Conservation (phyloP, 2,797 vertebrate genomes). For the Cephalopachus bancanus region DNA sequence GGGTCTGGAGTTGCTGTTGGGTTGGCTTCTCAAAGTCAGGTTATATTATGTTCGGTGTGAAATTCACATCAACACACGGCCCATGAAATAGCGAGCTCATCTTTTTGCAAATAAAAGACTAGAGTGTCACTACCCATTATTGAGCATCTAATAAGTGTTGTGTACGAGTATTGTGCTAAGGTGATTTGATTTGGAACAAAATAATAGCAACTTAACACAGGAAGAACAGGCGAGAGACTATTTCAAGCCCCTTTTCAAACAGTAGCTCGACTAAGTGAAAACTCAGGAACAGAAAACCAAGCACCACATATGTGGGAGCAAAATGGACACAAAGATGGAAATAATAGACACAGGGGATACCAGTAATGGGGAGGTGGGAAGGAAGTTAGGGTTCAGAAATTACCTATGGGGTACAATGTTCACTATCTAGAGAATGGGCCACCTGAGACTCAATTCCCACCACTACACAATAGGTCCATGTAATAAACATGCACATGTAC, state of each 20-base stretch:
- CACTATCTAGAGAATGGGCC: too few species aligned
- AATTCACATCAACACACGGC: not conserved
- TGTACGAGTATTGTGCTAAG: not conserved
- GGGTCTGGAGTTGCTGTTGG: too few species aligned
- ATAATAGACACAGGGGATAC: too few species aligned
- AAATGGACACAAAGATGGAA: too few species aligned
- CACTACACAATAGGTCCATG: too few species aligned
- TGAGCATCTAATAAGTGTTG: not conserved
- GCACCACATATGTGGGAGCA: too few species aligned
- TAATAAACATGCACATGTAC: too few species aligned
- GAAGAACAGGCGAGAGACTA: fast-evolving
- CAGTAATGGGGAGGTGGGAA: too few species aligned
- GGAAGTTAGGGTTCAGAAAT: too few species aligned
- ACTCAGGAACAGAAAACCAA: too few species aligned
- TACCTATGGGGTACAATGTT: too few species aligned
- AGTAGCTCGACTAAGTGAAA: not conserved
- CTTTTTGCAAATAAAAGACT: not conserved
- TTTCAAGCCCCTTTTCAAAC: not conserved
- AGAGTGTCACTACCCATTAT: not conserved
- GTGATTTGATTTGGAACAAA: constrained; percentile 36
- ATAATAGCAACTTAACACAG: not conserved
- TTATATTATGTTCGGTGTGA: not conserved
- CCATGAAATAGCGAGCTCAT: not conserved
- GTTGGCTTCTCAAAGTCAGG: not conserved
- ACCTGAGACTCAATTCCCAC: too few species aligned